phyloP scores from a whole-genome alignment of 1,140 invertebrate genomes.

The Battus philenor region DNA sequence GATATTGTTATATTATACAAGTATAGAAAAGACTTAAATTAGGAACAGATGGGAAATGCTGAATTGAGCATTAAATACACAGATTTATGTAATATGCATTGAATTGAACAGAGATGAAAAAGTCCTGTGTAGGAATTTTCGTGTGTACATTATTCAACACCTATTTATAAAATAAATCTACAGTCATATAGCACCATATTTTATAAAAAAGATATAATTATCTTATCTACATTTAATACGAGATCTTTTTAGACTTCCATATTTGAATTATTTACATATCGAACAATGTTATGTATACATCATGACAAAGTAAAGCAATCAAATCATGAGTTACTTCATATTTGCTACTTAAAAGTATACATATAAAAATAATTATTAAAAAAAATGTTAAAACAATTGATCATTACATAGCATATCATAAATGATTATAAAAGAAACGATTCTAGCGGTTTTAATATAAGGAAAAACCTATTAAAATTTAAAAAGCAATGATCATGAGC shows the following conservation, averaged over 20 bases:
- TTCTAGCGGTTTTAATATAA: too few species aligned
- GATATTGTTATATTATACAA: not conserved
- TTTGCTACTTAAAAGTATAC: too few species aligned
- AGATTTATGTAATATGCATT: not conserved
- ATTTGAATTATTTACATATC: conserved; percentile 4
- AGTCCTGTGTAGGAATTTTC: not conserved
- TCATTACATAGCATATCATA: too few species aligned
- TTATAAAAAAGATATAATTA: conserved; percentile 12
- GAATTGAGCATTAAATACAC: conserved; percentile 8
- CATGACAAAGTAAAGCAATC: not conserved
- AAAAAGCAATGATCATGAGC: too few species aligned
- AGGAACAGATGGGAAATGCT: conserved; percentile 16
- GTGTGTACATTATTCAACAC: conserved; percentile 1
- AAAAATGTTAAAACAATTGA: too few species aligned
- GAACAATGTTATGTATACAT: not conserved
- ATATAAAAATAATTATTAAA: too few species aligned
- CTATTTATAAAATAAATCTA: conserved; percentile 12
- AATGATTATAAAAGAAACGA: too few species aligned
- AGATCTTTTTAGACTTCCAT: conserved; percentile 11
- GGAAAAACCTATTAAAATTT: too few species aligned
- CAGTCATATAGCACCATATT: conserved; percentile 11
- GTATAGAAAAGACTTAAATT: conserved; percentile 4
- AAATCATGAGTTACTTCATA: too few species aligned
- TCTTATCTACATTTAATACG: conserved; percentile 11
- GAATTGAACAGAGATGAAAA: not conserved